Base-by-base conservation (phyloP, 2,113 vertebrate genomes). In the Prietella phreatophila region DNA sequence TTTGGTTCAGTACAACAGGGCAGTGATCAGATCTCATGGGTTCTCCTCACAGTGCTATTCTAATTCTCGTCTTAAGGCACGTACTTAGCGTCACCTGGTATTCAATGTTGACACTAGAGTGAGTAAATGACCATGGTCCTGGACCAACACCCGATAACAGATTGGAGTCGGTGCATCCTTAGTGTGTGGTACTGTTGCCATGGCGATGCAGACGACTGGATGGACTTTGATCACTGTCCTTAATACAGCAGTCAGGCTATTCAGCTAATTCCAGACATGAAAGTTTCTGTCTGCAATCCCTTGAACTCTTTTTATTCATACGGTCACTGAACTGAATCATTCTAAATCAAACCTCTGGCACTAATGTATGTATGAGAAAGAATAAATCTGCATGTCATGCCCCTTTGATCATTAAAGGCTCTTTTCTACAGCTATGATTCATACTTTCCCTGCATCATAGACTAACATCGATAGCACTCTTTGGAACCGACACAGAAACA, bases 201-300 rank as follows among this genome's bases (percentile, higher is more conserved):
- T 56, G 50, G 20, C 53, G 33, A 56, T 56, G 27, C 53, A 81
- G 53, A 81, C 2, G 76, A 78, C 63, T 55, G 50, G 53, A 81
- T 6, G 8, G 47, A 56, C 56, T 85, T 63, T 88, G 76, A 88
- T 89, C 91, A 58, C 84, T 83, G 82, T 80, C 60, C 79, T 84
- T 87, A 90, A 83, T 89, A 81, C 58, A 85, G 55, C 83, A 88
- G 82, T 86, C 75, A 82, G 67, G 50, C 83, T 82, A 61, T 79
- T 82, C 79, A 33, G 47, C 50, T 55, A 80, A 82, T 80, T 47
- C 79, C 33, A 78, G 75, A 78, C 25, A 78, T 78, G 30, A 58
- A 53, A 30, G 65, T 71, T 33, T 39, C 56, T 63, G 25, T 20
- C 36, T 73, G 53, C 73, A 61, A 65, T 71, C 33, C 39, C 63